These are phyloP conservation scores for Tetranychus truncatus DNA, from an alignment of 2,888 invertebrate genomes.

Conservation along the genomic window DNA sequence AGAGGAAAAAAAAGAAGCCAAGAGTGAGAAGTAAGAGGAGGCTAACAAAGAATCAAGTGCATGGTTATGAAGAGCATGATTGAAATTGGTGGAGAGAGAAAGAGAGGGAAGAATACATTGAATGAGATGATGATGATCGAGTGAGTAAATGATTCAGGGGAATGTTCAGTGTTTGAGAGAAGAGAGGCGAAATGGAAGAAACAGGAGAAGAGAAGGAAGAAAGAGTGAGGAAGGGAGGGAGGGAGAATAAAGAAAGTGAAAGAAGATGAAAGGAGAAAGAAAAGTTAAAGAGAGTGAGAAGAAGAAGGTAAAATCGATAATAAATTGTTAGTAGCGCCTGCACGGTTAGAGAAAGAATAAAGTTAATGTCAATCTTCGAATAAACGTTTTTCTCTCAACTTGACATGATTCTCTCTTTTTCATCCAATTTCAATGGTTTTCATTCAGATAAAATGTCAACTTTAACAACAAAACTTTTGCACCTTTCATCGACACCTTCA, in stretches of 20 bases:
- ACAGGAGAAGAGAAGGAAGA: neutral
- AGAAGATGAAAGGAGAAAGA: neutral
- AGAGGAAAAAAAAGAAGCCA: neutral
- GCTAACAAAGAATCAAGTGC: neutral
- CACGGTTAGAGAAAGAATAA: neutral
- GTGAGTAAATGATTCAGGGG: slow-evolving; percentile 7
- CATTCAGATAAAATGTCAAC: neutral
- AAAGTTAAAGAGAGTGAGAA: slow-evolving; percentile 1
- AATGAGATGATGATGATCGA: neutral
- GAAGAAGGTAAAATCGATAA: slow-evolving; percentile 1
- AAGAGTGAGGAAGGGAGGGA: neutral
- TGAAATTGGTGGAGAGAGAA: slow-evolving; percentile 1
- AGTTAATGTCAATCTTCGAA: neutral
- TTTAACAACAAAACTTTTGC: neutral
- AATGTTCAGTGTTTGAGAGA: neutral
- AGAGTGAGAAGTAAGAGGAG: neutral
- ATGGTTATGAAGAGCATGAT: slow-evolving; percentile 9
- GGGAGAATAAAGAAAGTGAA: neutral
- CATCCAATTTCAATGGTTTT: neutral
- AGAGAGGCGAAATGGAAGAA: neutral
- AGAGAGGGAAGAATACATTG: neutral
- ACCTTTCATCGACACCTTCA: neutral
- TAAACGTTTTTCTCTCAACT: neutral
- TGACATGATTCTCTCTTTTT: neutral
- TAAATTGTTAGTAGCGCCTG: neutral